phyloP scores from a whole-genome alignment of 1,140 invertebrate genomes.

The Catajapyx aquilonaris region DNA sequence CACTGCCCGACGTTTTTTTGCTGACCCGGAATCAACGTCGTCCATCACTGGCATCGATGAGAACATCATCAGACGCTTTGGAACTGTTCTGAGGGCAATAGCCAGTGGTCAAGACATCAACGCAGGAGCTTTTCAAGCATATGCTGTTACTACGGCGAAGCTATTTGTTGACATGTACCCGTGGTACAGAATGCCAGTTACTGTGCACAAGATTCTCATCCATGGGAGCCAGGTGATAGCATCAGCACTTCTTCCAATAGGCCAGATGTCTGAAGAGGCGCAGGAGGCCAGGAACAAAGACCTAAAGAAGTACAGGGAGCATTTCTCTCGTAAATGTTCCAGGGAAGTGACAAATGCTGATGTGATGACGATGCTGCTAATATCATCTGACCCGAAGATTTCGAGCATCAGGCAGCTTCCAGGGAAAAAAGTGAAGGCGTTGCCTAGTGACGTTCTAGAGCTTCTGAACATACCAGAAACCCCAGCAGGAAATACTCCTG shows the following conservation, averaged over 20 bases:
- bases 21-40: conserved; percentile 13
- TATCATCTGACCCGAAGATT: too few species aligned
- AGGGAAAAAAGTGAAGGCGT: too few species aligned
- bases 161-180: conserved; percentile 12
- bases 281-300: conserved; percentile 6
- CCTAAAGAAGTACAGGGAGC: conserved; percentile 1
- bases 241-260: conserved; percentile 4
- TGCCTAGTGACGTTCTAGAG: too few species aligned
- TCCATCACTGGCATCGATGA: conserved; percentile 18
- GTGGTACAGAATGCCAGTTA: conserved; percentile 16
- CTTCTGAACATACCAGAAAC: too few species aligned
- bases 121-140: conserved; percentile 10
- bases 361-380: too few species aligned
- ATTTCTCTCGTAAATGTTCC: not conserved
- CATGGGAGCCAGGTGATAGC: conserved; percentile 14
- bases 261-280: conserved; percentile 7
- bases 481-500: too few species aligned
- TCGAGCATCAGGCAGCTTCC: too few species aligned
- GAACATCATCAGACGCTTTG: conserved; percentile 16
- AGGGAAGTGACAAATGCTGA: not conserved
- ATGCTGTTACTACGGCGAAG: conserved; percentile 11
- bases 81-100: conserved; percentile 15
- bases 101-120: conserved; percentile 14
- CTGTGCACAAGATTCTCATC: conserved; percentile 16
- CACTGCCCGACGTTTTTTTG: conserved; percentile 18